phyloP scores from a whole-genome alignment of 2,113 vertebrate genomes.

The rat (Rattus norvegicus) region DNA sequence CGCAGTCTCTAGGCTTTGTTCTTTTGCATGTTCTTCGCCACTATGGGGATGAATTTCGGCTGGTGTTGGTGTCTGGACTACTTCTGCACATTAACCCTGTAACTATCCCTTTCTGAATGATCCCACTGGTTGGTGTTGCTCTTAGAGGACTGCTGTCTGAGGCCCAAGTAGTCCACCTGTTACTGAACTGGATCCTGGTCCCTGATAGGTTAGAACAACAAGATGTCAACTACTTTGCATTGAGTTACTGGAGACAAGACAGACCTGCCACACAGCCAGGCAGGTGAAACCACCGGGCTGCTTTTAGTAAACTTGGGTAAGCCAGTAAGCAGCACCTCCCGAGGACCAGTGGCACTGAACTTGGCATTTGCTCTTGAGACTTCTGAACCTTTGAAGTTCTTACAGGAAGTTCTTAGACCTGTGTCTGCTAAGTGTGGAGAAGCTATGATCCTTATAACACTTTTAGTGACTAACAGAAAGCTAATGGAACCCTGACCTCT shows the following conservation, averaged over 20 bases:
- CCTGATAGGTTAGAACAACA: background rate
- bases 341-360: background rate
- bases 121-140: constrained; percentile 37
- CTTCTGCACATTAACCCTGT: constrained; percentile 32
- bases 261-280: background rate
- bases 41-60: background rate
- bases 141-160: background rate
- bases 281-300: background rate
- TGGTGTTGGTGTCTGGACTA: background rate
- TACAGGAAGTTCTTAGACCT: background rate
- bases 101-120: background rate
- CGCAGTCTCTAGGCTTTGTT: constrained; percentile 43
- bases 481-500: background rate
- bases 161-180: background rate
- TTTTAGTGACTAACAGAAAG: background rate
- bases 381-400: background rate
- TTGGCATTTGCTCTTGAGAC: background rate
- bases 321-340: background rate
- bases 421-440: background rate
- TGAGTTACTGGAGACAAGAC: background rate
- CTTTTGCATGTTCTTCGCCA: constrained; percentile 53
- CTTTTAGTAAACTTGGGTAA: background rate
- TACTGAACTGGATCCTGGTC: background rate
- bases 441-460: background rate
- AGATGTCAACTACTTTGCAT: background rate